Percentiles rank a stretch among this genome's conserved stretches.
These are phyloP conservation scores for Panthera tigris DNA, from an alignment of 2,113 vertebrate species.

Conservation along the genomic window DNA sequence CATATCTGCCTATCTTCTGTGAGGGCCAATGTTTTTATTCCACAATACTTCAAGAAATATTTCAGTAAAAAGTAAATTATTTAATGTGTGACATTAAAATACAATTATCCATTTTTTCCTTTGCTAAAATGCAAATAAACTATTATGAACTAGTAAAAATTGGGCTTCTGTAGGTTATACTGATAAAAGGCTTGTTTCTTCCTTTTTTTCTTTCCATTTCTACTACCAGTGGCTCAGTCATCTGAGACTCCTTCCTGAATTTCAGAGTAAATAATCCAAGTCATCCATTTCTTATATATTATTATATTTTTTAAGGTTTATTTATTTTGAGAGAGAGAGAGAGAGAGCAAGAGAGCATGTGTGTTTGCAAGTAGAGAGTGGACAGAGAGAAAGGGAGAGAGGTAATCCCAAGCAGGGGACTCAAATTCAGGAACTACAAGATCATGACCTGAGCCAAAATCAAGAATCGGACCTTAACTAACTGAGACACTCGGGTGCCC, in stretches of 20 bases:
- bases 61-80: neutral
- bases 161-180: neutral
- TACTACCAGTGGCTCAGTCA: neutral
- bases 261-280: neutral
- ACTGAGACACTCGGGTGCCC: too few species aligned
- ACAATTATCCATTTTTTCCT: neutral
- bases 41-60: neutral
- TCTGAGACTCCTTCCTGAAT: neutral
- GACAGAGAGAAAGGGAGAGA: too few species aligned
- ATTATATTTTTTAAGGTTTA: too few species aligned
- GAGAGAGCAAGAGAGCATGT: too few species aligned
- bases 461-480: too few species aligned
- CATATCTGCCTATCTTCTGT: neutral
- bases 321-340: too few species aligned
- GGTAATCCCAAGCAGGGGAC: too few species aligned
- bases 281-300: neutral
- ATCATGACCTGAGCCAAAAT: too few species aligned
- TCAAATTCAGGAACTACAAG: too few species aligned
- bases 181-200: neutral
- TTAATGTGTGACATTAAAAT: neutral
- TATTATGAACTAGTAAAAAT: neutral
- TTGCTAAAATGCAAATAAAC: neutral
- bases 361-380: too few species aligned
- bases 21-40: neutral
- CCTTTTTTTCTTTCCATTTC: neutral